Conservation (phyloP, 2,797 vertebrate genomes). For the Remorina albescens region DNA sequence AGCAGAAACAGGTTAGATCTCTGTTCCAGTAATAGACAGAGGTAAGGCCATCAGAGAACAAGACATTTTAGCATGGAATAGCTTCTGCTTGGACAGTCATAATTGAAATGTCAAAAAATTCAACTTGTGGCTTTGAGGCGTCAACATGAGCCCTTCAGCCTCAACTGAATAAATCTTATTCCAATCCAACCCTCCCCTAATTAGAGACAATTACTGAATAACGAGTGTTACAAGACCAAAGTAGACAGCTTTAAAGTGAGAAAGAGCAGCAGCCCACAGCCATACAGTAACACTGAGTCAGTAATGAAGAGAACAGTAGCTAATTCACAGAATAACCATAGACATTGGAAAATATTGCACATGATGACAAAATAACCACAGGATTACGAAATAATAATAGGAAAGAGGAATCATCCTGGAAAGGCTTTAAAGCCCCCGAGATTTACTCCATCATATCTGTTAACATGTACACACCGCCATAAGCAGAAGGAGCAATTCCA, state of each 20-base stretch:
- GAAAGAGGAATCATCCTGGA: conserved; percentile 73
- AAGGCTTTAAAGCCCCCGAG: conserved; percentile 65
- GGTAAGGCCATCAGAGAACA: conserved; percentile 29
- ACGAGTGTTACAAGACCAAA: conserved; percentile 45
- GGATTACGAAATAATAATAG: conserved; percentile 79
- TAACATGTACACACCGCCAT: conserved; percentile 67
- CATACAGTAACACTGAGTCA: conserved; percentile 51
- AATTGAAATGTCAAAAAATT: conserved; percentile 11
- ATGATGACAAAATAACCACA: conserved; percentile 81
- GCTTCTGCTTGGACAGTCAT: not conserved
- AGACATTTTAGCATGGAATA: conserved; percentile 31
- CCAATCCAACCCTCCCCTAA: conserved; percentile 45
- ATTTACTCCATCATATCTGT: conserved; percentile 72
- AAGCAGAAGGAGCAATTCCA: conserved; percentile 70
- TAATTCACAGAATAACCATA: conserved; percentile 67
- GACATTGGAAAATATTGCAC: conserved; percentile 74
- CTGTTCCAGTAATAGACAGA: conserved; percentile 32
- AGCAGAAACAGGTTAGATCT: conserved; percentile 32
- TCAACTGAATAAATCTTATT: conserved; percentile 55
- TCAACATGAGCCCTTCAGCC: conserved; percentile 29
- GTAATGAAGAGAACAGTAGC: conserved; percentile 60
- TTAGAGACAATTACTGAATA: conserved; percentile 61
- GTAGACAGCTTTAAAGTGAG: conserved; percentile 43
- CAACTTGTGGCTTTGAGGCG: conserved; percentile 24
- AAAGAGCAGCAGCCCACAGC: conserved; percentile 36